Percentiles rank a stretch among this genome's conserved stretches.
These are phyloP conservation scores for Drosophila truncata DNA, from an alignment of 1,140 invertebrate species.

Conservation along the genomic window DNA sequence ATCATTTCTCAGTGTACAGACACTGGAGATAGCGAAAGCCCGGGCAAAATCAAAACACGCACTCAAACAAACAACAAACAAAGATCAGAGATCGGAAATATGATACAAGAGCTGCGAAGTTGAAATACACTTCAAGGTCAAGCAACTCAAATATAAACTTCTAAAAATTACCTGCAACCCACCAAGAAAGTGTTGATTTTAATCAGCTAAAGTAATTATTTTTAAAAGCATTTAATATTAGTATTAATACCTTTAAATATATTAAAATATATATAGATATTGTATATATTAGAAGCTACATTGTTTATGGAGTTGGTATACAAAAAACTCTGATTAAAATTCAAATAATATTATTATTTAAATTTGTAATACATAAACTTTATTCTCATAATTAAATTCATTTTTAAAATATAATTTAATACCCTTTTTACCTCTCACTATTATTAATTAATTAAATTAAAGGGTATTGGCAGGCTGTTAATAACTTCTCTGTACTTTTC, in stretches of 20 bases:
- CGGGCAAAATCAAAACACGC: slow-evolving; percentile 35
- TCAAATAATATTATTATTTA: too few species aligned
- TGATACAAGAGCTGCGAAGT: slow-evolving; percentile 5
- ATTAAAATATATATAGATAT: too few species aligned
- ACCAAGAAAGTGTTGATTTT: background rate
- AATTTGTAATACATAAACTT: too few species aligned
- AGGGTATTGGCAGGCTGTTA: background rate
- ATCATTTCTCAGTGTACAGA: background rate
- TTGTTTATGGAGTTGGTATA: too few species aligned
- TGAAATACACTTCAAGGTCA: slow-evolving; percentile 38
- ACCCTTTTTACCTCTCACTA: too few species aligned
- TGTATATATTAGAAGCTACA: too few species aligned
- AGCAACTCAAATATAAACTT: background rate
- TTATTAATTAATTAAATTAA: too few species aligned
- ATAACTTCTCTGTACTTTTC: background rate
- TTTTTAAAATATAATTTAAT: too few species aligned
- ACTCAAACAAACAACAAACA: slow-evolving; percentile 31
- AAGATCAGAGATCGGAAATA: slow-evolving; percentile 9
- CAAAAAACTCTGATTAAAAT: too few species aligned
- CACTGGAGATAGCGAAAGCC: slow-evolving; percentile 44
- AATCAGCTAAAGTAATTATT: background rate
- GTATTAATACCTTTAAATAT: too few species aligned
- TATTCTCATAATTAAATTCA: too few species aligned
- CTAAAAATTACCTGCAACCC: background rate
- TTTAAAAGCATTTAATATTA: background rate